Evolutionary conservation across 1,140 invertebrate species (phyloP).

Genomic region (Platorchestia sp.): DNA sequence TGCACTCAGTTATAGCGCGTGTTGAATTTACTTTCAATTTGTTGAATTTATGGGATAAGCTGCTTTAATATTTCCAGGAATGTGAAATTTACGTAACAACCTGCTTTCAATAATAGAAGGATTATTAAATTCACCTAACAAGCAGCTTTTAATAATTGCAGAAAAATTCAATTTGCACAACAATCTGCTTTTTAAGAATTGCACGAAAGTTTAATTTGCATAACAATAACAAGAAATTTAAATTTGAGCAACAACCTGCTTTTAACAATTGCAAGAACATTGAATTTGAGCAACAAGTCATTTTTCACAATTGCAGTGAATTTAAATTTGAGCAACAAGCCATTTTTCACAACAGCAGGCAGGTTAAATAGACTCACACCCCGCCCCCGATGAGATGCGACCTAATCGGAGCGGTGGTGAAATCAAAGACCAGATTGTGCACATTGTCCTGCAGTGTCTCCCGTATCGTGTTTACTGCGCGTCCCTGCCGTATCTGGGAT

Average conservation of each 20-base stretch:
- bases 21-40: too few relatives aligned
- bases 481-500: background rate
- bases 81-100: background rate
- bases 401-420: background rate
- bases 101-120: too few relatives aligned
- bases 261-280: background rate
- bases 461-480: background rate
- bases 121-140: background rate
- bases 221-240: background rate
- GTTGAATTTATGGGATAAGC: too few relatives aligned
- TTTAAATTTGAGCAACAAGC: background rate
- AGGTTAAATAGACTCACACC: background rate
- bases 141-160: background rate
- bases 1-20: too few relatives aligned
- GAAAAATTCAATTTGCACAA: too few relatives aligned
- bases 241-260: background rate
- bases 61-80: background rate
- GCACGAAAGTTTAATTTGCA: background rate
- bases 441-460: background rate
- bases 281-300: background rate
- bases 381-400: background rate
- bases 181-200: background rate
- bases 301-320: background rate
- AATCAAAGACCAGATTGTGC: background rate
- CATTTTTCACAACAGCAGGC: background rate